Evolutionary conservation across 2,888 invertebrate species (phyloP).

Genomic region (Clanis bilineata): DNA sequence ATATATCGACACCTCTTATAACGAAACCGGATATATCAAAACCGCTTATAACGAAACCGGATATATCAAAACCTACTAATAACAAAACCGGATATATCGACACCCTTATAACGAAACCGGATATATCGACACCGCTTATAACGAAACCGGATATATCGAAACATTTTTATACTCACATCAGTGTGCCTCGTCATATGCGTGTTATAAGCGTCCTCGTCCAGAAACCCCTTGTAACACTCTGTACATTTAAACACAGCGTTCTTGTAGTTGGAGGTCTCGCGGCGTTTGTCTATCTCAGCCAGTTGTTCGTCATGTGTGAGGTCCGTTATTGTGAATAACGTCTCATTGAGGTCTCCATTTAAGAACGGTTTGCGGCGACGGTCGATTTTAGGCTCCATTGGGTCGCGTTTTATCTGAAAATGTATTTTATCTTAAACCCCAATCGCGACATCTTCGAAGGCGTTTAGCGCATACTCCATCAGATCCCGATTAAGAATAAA

Average conservation of each 20-base stretch:
- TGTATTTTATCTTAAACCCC: background rate
- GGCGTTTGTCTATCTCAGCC: conserved; percentile 64
- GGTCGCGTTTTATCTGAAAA: conserved; percentile 13
- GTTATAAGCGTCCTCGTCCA: conserved; percentile 65
- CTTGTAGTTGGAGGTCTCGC: conserved; percentile 62
- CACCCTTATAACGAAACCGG: background rate
- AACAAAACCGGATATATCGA: background rate
- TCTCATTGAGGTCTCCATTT: conserved; percentile 65
- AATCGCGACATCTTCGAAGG: too few relatives aligned
- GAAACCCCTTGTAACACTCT: conserved; percentile 66
- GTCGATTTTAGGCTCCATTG: conserved; percentile 30
- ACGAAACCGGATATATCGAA: background rate
- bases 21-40: background rate
- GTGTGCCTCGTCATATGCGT: conserved; percentile 64
- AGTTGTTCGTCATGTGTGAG: conserved; percentile 62
- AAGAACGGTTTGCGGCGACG: conserved; percentile 63
- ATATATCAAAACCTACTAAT: background rate
- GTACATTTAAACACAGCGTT: conserved; percentile 65
- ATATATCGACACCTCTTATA: background rate
- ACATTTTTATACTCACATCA: conserved; percentile 46
- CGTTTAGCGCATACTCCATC: too few relatives aligned
- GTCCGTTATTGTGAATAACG: conserved; percentile 61
- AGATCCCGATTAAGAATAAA: too few relatives aligned
- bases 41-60: background rate
- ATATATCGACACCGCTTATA: background rate